These are phyloP conservation scores for Acrocyrtus sp. DNA, from an alignment of 2,888 invertebrate species.

Conservation along the genomic window DNA sequence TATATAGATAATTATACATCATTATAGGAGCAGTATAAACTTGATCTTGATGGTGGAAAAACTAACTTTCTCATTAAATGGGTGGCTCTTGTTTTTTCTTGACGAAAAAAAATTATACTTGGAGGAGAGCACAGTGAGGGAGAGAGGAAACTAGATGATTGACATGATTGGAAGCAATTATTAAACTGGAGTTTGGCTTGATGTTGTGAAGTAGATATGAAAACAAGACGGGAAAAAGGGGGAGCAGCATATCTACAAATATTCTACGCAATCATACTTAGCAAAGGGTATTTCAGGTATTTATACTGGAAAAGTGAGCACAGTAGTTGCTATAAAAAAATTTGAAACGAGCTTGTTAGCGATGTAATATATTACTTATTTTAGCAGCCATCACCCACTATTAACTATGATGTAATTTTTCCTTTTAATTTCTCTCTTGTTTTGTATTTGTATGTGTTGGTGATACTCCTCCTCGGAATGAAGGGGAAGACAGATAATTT, in stretches of 20 bases:
- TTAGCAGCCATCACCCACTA: conserved; percentile 13
- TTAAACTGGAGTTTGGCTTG: conserved; percentile 19
- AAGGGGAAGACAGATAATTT: background rate
- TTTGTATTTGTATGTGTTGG: conserved; percentile 26
- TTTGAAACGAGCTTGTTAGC: conserved; percentile 42
- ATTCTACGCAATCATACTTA: no score
- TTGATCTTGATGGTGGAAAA: conserved; percentile 47
- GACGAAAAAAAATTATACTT: no score
- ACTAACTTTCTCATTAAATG: conserved; percentile 53
- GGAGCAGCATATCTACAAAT: no score
- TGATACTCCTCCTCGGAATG: background rate
- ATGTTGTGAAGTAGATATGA: background rate
- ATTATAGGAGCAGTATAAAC: conserved; percentile 28
- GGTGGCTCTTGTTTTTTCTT: conserved; percentile 46
- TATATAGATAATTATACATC: no score
- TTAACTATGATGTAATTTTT: conserved; percentile 19
- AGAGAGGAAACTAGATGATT: conserved; percentile 50
- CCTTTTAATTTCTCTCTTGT: conserved; percentile 41
- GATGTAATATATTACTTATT: conserved; percentile 17
- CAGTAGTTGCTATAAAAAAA: no score
- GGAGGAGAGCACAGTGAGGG: conserved; percentile 17
- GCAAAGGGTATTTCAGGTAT: no score
- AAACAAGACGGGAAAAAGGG: no score
- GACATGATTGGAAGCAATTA: conserved; percentile 49
- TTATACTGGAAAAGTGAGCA: no score